phyloP scores from a whole-genome alignment of 2,113 vertebrate genomes.

The Menura novaehollandiae region DNA sequence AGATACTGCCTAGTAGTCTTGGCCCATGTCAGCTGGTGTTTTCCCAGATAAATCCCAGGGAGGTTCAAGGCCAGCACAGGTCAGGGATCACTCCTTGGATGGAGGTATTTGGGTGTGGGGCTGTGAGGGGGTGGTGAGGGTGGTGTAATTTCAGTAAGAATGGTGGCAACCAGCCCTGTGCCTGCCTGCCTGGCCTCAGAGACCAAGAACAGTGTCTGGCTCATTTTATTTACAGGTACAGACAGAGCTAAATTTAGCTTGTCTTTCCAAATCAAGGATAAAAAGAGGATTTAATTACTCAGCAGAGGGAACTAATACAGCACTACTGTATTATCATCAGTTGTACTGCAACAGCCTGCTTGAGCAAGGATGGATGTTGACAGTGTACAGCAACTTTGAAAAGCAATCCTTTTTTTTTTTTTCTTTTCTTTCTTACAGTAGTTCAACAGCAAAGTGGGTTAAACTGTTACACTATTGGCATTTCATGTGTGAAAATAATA shows the following conservation, averaged over 20 bases:
- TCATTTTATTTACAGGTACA: not conserved
- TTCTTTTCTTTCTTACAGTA: not conserved
- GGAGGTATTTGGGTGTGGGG: not conserved
- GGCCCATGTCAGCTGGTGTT: not conserved
- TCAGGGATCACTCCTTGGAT: not conserved
- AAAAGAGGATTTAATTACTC: not conserved
- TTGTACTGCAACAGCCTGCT: not conserved
- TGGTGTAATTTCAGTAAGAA: not conserved
- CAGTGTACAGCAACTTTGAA: not conserved
- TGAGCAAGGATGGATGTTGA: not conserved
- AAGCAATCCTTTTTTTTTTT: not conserved
- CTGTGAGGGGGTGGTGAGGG: too few relatives aligned
- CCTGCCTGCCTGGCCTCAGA: not conserved
- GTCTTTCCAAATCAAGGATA: not conserved
- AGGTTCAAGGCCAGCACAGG: not conserved
- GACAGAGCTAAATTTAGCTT: not conserved
- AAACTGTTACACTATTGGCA: not conserved
- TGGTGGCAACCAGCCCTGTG: fast-evolving
- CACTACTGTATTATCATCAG: not conserved
- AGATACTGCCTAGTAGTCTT: not conserved
- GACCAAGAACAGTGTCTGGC: not conserved
- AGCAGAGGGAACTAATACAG: not conserved
- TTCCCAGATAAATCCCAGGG: not conserved
- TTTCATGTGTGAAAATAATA: not conserved
- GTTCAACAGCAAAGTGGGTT: not conserved